Base-by-base conservation (phyloP, 2,888 invertebrate species). In the Microchrysa polita region DNA sequence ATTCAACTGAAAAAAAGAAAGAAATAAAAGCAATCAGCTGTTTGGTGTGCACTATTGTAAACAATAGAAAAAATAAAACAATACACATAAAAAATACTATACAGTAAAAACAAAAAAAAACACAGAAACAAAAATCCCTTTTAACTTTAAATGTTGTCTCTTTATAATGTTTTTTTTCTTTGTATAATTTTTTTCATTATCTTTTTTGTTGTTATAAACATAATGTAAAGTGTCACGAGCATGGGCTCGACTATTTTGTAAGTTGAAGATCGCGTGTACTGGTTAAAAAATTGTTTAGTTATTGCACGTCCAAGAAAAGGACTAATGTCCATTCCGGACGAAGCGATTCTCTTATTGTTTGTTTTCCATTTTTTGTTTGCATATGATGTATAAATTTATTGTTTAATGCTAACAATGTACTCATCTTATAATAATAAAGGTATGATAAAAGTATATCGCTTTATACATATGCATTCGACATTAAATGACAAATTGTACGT, bases 391-490 rank as follows among this genome's bases (percentile, higher is more conserved):
- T 55, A 55, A 7, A 34, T 34, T 34, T 34, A 34, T 34, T 34
- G 27, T 34, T 34, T 34, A 34, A 2, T 34, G 2, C 2, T 34
- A 34, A 34, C 27, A 34, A 34, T 34, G 27, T 34, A 34, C 27
- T 34, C 27, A 34, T 34, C 2, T 34, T 34, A 34, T 34, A n/a
- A 34, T 34, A 34, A n/a, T n/a, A n/a, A n/a, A n/a, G n/a, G n/a
- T n/a, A n/a, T n/a, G n/a, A n/a, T n/a, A n/a, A n/a, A n/a, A n/a
- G n/a, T n/a, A n/a, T 23, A 42, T 65, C 65, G 69, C 69, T 69
- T 69, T 69, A 69, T 69, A 69, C 40, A 69, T 69, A 69, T 40
- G 69, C 69, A 57, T 69, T 55, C 69, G 55, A 57, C 69, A 69
- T 69, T 18, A 69, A 69, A 69, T 57, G 55, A 69, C 69, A 69